phyloP scores from a whole-genome alignment of 2,797 vertebrate genomes.

The Falco peregrinus region DNA sequence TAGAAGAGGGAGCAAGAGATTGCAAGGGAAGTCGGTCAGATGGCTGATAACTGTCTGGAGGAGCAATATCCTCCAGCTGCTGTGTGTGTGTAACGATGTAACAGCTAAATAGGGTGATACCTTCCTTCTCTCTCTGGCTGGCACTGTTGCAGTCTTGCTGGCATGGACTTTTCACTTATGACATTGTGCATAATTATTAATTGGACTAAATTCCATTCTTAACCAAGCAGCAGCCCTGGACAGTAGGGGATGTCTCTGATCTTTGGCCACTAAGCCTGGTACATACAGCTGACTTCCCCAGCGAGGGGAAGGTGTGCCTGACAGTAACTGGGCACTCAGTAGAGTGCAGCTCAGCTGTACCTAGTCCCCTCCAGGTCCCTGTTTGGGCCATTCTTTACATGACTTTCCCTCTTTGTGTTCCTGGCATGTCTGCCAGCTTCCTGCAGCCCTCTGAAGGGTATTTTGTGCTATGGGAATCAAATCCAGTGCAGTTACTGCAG shows the following conservation, averaged over 20 bases:
- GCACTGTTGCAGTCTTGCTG: not conserved
- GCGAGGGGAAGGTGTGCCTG: not conserved
- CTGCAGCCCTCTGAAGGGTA: not conserved
- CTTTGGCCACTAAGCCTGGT: not conserved
- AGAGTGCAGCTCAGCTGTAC: not conserved
- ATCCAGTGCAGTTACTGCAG: not conserved
- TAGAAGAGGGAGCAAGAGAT: not conserved
- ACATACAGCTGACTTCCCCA: not conserved
- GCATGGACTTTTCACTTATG: not conserved
- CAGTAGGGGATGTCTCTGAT: not conserved
- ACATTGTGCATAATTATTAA: not conserved
- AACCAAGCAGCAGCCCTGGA: not conserved
- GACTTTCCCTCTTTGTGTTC: not conserved
- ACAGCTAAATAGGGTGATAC: not conserved
- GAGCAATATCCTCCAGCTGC: not conserved
- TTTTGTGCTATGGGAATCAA: not conserved
- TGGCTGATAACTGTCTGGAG: not conserved
- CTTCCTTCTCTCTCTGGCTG: not conserved
- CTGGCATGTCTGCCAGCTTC: not conserved
- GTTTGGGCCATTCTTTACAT: not conserved
- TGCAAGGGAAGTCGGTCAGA: not conserved
- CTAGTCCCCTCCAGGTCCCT: not conserved
- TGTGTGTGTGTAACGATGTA: not conserved
- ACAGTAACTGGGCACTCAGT: accelerated
- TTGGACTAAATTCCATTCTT: not conserved